These are phyloP conservation scores for Formicarius rufipectus DNA, from an alignment of 2,113 vertebrate species.

Conservation along the genomic window DNA sequence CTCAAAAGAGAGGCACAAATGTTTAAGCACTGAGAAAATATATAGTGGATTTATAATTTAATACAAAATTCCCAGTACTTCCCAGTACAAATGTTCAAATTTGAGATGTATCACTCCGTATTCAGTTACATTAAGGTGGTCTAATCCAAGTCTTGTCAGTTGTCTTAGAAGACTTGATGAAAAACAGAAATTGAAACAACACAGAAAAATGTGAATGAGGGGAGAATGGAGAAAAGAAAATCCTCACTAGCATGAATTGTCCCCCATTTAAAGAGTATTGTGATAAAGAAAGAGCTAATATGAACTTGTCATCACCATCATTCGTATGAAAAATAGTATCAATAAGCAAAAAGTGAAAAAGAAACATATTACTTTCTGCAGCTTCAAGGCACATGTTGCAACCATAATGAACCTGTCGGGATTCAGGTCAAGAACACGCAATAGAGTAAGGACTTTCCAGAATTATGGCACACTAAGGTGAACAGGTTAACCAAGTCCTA, in stretches of 20 bases:
- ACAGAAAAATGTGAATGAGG: background rate
- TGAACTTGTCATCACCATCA: background rate
- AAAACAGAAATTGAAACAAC: background rate
- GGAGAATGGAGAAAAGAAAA: background rate
- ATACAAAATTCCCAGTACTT: background rate
- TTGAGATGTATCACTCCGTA: background rate
- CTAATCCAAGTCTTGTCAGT: background rate
- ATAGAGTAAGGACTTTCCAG: background rate
- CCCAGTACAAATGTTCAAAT: background rate
- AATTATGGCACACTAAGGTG: background rate
- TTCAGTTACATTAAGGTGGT: background rate
- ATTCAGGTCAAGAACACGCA: background rate
- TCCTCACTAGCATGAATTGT: background rate
- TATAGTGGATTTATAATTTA: background rate
- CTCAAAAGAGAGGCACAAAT: background rate
- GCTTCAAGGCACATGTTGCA: background rate
- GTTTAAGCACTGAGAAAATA: background rate
- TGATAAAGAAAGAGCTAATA: background rate
- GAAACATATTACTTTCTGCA: background rate
- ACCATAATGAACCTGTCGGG: background rate
- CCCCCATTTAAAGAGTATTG: background rate
- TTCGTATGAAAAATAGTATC: background rate
- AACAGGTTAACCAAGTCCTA: background rate
- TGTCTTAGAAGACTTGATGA: background rate
- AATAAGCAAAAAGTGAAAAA: background rate